These are phyloP conservation scores for Brachypodius melanocephalos DNA, from an alignment of 2,113 vertebrate species.

Conservation along the genomic window DNA sequence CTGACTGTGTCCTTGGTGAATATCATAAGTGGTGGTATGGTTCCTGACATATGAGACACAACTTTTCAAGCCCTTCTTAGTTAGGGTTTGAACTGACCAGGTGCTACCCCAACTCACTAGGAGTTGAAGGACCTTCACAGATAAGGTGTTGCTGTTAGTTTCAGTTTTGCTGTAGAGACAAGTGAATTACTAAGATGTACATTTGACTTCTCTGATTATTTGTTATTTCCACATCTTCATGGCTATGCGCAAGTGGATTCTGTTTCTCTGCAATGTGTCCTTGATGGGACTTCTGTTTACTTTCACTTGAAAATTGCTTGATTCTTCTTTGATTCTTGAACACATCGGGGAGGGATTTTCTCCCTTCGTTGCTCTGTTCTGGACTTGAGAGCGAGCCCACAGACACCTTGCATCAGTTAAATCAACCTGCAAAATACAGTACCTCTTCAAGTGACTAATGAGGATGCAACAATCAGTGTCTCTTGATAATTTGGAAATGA, in stretches of 20 bases:
- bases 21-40: neutral
- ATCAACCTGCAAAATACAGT: neutral
- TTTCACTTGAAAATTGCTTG: constrained; percentile 3
- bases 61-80: constrained; percentile 3
- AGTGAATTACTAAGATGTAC: neutral
- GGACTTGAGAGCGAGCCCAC: neutral
- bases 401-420: neutral
- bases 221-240: neutral
- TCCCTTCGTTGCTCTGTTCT: constrained; percentile 4
- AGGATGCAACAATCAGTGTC: neutral
- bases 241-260: neutral
- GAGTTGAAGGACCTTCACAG: constrained; percentile 51
- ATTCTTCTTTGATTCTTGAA: neutral
- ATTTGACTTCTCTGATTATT: neutral
- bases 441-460: neutral
- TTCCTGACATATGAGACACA: constrained; percentile 13
- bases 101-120: constrained; percentile 49
- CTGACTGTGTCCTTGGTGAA: constrained; percentile 37
- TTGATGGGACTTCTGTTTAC: neutral
- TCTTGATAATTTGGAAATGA: neutral
- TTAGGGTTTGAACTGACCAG: constrained; percentile 1
- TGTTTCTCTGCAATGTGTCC: neutral
- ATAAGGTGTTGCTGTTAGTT: constrained; percentile 43
- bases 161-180: constrained; percentile 35
- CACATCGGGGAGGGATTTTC: neutral